Conservation (phyloP, 2,113 vertebrate species). For the Thinocorus orbignyianus region DNA sequence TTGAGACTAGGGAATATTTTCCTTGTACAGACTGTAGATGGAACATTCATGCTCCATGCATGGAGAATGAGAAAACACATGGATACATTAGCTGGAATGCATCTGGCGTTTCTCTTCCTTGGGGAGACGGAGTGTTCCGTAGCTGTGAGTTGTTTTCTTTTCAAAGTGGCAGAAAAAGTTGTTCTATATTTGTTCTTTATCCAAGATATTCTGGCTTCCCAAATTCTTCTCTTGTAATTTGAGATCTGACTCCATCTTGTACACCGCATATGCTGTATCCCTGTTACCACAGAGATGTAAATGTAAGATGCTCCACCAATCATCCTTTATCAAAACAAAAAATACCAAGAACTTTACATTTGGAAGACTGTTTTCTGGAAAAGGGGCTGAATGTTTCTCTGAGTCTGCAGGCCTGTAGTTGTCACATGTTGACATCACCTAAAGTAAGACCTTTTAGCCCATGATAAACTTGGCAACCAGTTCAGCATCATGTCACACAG, state of each 20-base stretch:
- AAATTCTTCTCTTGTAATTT: neutral
- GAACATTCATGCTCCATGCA: neutral
- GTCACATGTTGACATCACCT: neutral
- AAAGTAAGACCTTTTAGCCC: neutral
- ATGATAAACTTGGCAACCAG: neutral
- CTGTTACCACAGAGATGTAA: neutral
- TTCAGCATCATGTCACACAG: neutral
- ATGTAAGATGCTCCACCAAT: neutral
- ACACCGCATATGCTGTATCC: neutral
- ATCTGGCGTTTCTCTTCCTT: constrained; percentile 16
- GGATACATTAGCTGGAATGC: constrained; percentile 20
- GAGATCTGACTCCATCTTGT: neutral
- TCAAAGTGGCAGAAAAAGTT: constrained; percentile 21
- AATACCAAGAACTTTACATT: neutral
- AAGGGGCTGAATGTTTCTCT: neutral
- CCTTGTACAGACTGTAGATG: neutral
- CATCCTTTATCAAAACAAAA: neutral
- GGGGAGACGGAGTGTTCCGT: constrained; percentile 52
- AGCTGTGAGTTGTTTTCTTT: constrained; percentile 49
- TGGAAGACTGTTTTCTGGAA: neutral
- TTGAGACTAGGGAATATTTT: neutral
- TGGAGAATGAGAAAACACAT: constrained; percentile 34
- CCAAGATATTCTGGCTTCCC: constrained; percentile 18
- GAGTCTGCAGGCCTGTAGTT: neutral
- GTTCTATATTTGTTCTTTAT: constrained; percentile 33